phyloP scores from a whole-genome alignment of 2,888 invertebrate species.

The Hyposoter didymator region DNA sequence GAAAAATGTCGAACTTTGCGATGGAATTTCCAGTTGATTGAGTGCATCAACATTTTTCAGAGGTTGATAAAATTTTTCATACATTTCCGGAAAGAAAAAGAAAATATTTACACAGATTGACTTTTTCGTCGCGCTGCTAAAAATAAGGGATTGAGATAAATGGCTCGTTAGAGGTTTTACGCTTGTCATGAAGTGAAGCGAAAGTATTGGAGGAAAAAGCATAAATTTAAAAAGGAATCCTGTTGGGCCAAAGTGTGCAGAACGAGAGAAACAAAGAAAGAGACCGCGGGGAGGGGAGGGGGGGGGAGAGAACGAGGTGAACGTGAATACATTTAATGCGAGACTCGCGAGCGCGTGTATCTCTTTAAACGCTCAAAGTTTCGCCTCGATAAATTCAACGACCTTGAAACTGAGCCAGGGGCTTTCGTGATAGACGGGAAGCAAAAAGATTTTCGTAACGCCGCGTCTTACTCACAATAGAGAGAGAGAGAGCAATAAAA shows the following conservation, averaged over 20 bases:
- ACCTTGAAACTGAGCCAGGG: constrained; percentile 58
- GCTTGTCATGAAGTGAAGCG: constrained; percentile 16
- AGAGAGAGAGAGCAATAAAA: not conserved
- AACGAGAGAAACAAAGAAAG: not conserved
- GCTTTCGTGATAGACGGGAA: constrained; percentile 44
- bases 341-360: constrained; percentile 1
- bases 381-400: constrained; percentile 60
- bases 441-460: constrained; percentile 53
- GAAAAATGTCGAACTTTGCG: not conserved
- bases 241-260: not conserved
- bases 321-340: constrained; percentile 14
- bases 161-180: constrained; percentile 4
- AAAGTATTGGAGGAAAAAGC: constrained; percentile 1
- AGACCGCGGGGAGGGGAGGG: no score
- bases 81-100: not conserved
- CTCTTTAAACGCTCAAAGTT: constrained; percentile 46
- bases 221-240: constrained; percentile 39
- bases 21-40: not conserved
- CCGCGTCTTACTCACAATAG: not conserved
- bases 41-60: not conserved
- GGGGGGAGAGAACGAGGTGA: not conserved
- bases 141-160: constrained; percentile 11
- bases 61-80: not conserved
- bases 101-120: not conserved
- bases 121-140: not conserved